Percentiles rank a stretch among this genome's conserved stretches.
Conservation (phyloP, 2,113 vertebrate species). For the Seriola aureovittata region DNA sequence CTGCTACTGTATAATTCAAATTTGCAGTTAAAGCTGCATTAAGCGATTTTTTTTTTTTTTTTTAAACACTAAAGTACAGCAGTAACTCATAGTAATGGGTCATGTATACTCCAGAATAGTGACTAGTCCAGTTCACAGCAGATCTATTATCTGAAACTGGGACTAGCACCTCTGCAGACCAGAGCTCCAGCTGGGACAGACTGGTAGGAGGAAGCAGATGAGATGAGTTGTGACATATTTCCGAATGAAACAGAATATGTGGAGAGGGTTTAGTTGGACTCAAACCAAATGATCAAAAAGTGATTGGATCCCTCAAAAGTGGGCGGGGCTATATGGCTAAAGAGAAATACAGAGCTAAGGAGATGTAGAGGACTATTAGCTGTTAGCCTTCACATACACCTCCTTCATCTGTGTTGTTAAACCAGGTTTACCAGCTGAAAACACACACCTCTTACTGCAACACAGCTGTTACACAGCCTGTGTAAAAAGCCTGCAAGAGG, state of each 20-base stretch:
- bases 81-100: not conserved
- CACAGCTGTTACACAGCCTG: too few species aligned
- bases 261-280: too few species aligned
- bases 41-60: conserved; percentile 20
- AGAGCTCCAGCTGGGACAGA: not conserved
- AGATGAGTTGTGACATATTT: not conserved
- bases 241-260: not conserved
- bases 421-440: too few species aligned
- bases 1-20: not conserved
- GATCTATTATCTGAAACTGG: not conserved
- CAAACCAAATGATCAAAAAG: too few species aligned
- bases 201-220: not conserved
- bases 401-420: too few species aligned
- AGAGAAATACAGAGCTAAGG: too few species aligned
- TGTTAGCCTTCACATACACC: too few species aligned
- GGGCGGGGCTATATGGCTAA: too few species aligned
- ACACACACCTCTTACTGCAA: too few species aligned
- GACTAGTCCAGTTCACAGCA: not conserved
- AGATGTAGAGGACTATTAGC: too few species aligned
- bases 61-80: not conserved
- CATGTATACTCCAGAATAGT: not conserved
- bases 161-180: not conserved
- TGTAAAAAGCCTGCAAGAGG: too few species aligned
- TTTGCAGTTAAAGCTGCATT: conserved; percentile 47
- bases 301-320: too few species aligned